These are phyloP conservation scores for Ditula angustiorana DNA, from an alignment of 2,888 invertebrate species.

Conservation along the genomic window DNA sequence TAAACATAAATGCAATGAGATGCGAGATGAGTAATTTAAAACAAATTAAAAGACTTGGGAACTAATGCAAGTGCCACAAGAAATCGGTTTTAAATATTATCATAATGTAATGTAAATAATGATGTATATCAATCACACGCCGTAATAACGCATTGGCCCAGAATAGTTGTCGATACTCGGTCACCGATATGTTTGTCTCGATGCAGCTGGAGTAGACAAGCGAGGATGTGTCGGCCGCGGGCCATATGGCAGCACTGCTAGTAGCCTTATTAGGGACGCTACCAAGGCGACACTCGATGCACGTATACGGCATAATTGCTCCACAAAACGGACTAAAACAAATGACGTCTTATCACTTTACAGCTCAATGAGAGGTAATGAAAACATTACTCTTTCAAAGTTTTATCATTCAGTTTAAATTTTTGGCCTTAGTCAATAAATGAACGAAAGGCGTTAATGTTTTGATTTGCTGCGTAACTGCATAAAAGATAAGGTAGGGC, in stretches of 20 bases:
- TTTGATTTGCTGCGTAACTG: conserved; percentile 59
- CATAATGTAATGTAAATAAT: conserved; percentile 17
- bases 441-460: conserved; percentile 45
- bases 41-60: background rate
- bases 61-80: background rate
- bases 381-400: background rate
- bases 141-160: conserved; percentile 45
- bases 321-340: conserved; percentile 68
- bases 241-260: conserved; percentile 80
- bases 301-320: conserved; percentile 83
- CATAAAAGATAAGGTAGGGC: conserved; percentile 67
- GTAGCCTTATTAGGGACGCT: conserved; percentile 78
- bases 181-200: conserved; percentile 53
- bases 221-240: conserved; percentile 75
- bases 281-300: conserved; percentile 84
- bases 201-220: conserved; percentile 63
- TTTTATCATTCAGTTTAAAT: background rate
- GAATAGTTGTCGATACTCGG: conserved; percentile 57
- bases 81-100: background rate
- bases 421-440: background rate
- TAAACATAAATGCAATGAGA: conserved; percentile 27
- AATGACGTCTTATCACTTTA: conserved; percentile 67
- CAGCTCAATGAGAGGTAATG: conserved; percentile 49
- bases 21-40: background rate
- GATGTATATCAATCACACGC: background rate